These are phyloP conservation scores for Dicrurus megarhynchus DNA, from an alignment of 2,113 vertebrate species.

Conservation along the genomic window DNA sequence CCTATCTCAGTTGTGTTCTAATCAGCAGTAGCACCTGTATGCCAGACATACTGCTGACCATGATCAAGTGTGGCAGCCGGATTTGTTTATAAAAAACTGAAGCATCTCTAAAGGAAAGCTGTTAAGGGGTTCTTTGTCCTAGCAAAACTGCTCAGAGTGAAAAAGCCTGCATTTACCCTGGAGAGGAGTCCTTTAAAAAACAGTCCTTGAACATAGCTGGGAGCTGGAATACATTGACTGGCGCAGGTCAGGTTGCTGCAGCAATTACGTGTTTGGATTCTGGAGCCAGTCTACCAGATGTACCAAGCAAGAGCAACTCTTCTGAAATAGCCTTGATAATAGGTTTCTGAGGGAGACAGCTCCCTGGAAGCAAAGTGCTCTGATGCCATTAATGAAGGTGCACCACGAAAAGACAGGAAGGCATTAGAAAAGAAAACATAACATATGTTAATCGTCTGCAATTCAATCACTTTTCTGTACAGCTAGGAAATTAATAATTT, in stretches of 20 bases:
- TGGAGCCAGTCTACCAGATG: not conserved
- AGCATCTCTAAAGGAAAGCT: not conserved
- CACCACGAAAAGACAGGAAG: not conserved
- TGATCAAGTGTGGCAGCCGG: not conserved
- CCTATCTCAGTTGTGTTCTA: not conserved
- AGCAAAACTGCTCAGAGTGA: not conserved
- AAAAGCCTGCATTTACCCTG: not conserved
- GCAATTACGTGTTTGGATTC: not conserved
- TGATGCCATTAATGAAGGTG: not conserved
- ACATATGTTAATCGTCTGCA: conserved; percentile 15
- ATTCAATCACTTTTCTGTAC: conserved; percentile 17
- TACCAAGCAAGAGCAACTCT: not conserved
- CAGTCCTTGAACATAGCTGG: not conserved
- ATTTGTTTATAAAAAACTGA: not conserved
- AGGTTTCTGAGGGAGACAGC: conserved; percentile 17
- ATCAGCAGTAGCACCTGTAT: not conserved
- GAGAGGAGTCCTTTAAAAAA: not conserved
- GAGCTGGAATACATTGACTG: conserved; percentile 17
- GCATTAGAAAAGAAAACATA: conserved; percentile 8
- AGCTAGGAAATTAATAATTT: conserved; percentile 32
- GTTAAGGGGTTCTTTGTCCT: not conserved
- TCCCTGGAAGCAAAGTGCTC: not conserved
- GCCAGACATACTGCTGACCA: not conserved
- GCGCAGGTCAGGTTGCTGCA: not conserved
- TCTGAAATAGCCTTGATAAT: conserved; percentile 41